These are phyloP conservation scores for Xiphydria camelus DNA, from an alignment of 2,888 invertebrate genomes.

Conservation along the genomic window DNA sequence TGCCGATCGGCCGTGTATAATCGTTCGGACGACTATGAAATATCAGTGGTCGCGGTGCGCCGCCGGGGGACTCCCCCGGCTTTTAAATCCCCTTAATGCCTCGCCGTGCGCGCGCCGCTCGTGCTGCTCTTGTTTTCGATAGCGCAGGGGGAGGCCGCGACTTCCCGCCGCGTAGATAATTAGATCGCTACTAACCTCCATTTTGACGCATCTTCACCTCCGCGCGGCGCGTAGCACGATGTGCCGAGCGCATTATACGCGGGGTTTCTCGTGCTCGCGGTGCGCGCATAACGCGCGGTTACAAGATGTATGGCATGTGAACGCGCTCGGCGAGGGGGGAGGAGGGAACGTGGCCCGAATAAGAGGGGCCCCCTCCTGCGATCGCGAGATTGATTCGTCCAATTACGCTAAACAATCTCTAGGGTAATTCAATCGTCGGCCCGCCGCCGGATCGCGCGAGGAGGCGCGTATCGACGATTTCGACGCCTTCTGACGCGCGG, in stretches of 20 bases:
- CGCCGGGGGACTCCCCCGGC: background rate
- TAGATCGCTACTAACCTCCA: constrained; percentile 56
- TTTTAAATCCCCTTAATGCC: background rate
- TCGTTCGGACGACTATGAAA: constrained; percentile 26
- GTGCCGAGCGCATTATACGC: too few species aligned
- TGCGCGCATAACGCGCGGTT: too few species aligned
- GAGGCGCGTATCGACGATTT: too few species aligned
- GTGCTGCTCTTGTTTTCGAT: constrained; percentile 44
- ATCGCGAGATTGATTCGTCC: constrained; percentile 47
- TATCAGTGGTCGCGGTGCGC: constrained; percentile 26
- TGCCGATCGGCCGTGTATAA: too few species aligned
- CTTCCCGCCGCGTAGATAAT: constrained; percentile 57
- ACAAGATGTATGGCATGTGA: constrained; percentile 5
- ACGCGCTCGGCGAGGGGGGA: constrained; percentile 14
- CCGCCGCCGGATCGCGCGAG: too few species aligned
- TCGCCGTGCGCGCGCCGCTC: constrained; percentile 17
- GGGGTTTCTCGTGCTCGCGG: too few species aligned
- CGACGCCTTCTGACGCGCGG: too few species aligned
- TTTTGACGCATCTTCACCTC: constrained; percentile 46
- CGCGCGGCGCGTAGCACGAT: constrained; percentile 12
- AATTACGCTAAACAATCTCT: constrained; percentile 49
- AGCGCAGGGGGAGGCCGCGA: constrained; percentile 50
- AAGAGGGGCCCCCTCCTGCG: constrained; percentile 32
- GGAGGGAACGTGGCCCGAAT: constrained; percentile 17
- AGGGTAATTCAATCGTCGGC: constrained; percentile 39